Percentiles rank a stretch among this genome's conserved stretches.
These are phyloP conservation scores for Hirtodrosophila confusa DNA, from an alignment of 2,888 invertebrate genomes.

Conservation along the genomic window DNA sequence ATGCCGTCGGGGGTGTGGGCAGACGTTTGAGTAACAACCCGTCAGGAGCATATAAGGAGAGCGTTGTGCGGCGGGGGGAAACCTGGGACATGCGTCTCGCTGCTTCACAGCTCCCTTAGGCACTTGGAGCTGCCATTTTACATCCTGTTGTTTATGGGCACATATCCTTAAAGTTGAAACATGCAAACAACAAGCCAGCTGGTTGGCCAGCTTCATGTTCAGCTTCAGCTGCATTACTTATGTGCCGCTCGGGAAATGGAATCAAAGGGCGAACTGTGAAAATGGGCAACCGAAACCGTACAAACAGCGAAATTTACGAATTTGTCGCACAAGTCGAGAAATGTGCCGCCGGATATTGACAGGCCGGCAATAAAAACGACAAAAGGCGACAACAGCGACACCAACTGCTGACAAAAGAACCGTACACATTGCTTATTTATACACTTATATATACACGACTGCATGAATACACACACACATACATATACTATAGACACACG, in stretches of 20 bases:
- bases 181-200: slow-evolving; percentile 35
- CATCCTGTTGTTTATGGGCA: slow-evolving; percentile 75
- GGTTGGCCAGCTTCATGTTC: slow-evolving; percentile 22
- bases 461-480: not conserved
- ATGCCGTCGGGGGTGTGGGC: not conserved
- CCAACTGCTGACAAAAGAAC: slow-evolving; percentile 36
- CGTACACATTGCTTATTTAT: slow-evolving; percentile 63
- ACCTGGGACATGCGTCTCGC: slow-evolving; percentile 1
- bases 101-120: slow-evolving; percentile 39
- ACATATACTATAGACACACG: slow-evolving; percentile 1
- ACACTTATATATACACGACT: slow-evolving; percentile 3
- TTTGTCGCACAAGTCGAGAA: slow-evolving; percentile 47
- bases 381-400: slow-evolving; percentile 50
- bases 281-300: slow-evolving; percentile 39
- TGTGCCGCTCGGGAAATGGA: slow-evolving; percentile 56
- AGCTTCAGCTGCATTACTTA: slow-evolving; percentile 44
- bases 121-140: slow-evolving; percentile 63
- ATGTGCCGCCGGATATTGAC: slow-evolving; percentile 70
- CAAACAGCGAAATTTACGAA: slow-evolving; percentile 49
- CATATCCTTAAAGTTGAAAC: slow-evolving; percentile 65
- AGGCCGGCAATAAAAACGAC: slow-evolving; percentile 71
- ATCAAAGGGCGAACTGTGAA: slow-evolving; percentile 45
- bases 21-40: slow-evolving; percentile 42
- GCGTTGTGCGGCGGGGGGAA: not conserved
- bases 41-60: not conserved